Evolutionary conservation across 2,888 invertebrate genomes (phyloP).

Genomic region (Bombylius major): DNA sequence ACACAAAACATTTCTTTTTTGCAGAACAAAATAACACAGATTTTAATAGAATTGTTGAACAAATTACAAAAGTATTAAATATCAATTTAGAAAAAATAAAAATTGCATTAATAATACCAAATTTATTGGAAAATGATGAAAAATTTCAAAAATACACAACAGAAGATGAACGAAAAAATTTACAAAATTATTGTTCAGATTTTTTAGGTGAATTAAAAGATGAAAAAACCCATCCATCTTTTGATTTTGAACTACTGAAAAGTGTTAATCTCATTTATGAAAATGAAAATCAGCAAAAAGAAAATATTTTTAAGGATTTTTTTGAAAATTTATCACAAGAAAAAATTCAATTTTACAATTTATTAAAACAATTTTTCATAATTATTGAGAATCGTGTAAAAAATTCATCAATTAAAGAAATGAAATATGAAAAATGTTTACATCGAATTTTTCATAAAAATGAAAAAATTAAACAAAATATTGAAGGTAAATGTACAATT

Average conservation of each 20-base stretch:
- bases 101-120: not conserved
- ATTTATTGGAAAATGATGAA: not conserved
- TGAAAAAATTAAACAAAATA: not conserved
- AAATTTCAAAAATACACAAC: not conserved
- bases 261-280: not conserved
- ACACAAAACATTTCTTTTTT: too few relatives aligned
- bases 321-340: too few relatives aligned
- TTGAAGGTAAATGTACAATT: not conserved
- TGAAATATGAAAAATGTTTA: not conserved
- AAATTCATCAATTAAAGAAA: not conserved
- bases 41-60: too few relatives aligned
- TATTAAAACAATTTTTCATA: too few relatives aligned
- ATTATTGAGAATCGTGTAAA: not conserved
- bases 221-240: not conserved
- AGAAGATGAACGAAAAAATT: not conserved
- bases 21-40: too few relatives aligned
- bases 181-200: not conserved
- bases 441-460: not conserved
- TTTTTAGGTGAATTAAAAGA: not conserved
- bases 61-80: too few relatives aligned
- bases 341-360: too few relatives aligned
- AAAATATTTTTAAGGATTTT: too few relatives aligned
- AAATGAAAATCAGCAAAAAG: too few relatives aligned
- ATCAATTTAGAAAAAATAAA: not conserved
- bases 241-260: conserved; percentile 1